phyloP scores from a whole-genome alignment of 2,797 vertebrate genomes.

The Hafferia zeledoni region DNA sequence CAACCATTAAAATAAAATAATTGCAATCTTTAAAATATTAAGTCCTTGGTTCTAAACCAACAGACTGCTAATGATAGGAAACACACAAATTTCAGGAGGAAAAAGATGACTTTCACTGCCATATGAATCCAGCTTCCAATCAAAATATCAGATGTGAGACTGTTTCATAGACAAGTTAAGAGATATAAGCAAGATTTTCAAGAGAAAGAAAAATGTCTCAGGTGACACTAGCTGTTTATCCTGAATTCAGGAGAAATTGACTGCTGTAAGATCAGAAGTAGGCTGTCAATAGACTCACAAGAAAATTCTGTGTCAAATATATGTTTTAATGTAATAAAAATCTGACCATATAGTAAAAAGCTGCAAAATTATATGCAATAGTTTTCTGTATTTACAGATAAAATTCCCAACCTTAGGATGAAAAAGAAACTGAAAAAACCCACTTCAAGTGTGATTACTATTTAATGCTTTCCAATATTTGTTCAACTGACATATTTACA shows the following conservation, averaged over 20 bases:
- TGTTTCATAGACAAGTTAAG: background rate
- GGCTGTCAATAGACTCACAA: background rate
- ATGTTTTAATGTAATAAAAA: background rate
- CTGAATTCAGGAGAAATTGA: background rate
- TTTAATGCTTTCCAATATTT: background rate
- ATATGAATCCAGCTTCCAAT: background rate
- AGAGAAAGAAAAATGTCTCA: background rate
- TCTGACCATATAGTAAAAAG: background rate
- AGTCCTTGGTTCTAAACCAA: background rate
- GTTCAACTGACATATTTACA: background rate
- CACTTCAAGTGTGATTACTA: background rate
- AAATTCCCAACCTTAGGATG: background rate
- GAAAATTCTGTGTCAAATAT: background rate
- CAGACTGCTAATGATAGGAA: background rate
- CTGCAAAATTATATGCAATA: background rate
- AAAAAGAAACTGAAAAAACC: background rate
- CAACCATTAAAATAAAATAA: constrained; percentile 43
- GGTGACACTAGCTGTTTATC: background rate
- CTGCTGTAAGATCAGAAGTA: background rate
- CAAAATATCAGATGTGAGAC: background rate
- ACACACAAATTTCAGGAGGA: background rate
- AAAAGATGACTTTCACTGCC: background rate
- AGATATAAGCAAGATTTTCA: background rate
- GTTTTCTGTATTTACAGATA: background rate
- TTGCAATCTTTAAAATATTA: background rate